Base-by-base conservation (phyloP, 2,888 invertebrate species). In the Leucophenga maculata region DNA sequence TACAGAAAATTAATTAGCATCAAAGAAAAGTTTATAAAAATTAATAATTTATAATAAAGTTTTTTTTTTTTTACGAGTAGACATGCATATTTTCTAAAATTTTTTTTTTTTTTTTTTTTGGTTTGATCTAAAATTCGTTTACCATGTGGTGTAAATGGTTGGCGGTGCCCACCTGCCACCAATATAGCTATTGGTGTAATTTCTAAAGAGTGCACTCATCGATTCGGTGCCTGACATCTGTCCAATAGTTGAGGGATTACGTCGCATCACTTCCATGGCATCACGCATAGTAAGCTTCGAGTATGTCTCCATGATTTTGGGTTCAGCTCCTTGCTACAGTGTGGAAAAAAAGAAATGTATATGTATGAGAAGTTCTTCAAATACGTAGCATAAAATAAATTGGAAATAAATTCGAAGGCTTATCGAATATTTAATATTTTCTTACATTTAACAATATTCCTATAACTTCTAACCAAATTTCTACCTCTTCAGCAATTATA, bases 211-310 rank as follows among this genome's bases (percentile, higher is more conserved):
- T 69, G 95, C 95, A 70, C 96, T 95, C 94, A 96, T 95, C 75
- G 95, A 95, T 86, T 96, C 96, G 4, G 96, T 95, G 69, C 94
- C 94, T 69, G 95, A 94, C 88, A 95, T 95, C 88, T 95, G 95
- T 64, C 94, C 95, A 78, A 95, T 94, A 0, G 95, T 95, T 11
- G 95, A 95, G 11, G 95, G 95, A 88, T 95, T 96, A 73, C 95
- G 91, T 78, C 94, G 92, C 93, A 96, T 96, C 79, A 95, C 95
- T 83, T 96, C 95, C 91, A 97, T 94, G 14, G 97, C 98, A 88
- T 98, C 98, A 81, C 93, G 93, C 94, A 97, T 95, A 22, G 96
- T 96, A 78, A 97, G 89, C 86, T 97, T 97, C 3, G 97, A 96
- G 89, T 96, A 97, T 0, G 97, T 97, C 88, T 97, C 97, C 83